Conservation (phyloP, 2,797 vertebrate species). For the Pantherophis alleghaniensis region DNA sequence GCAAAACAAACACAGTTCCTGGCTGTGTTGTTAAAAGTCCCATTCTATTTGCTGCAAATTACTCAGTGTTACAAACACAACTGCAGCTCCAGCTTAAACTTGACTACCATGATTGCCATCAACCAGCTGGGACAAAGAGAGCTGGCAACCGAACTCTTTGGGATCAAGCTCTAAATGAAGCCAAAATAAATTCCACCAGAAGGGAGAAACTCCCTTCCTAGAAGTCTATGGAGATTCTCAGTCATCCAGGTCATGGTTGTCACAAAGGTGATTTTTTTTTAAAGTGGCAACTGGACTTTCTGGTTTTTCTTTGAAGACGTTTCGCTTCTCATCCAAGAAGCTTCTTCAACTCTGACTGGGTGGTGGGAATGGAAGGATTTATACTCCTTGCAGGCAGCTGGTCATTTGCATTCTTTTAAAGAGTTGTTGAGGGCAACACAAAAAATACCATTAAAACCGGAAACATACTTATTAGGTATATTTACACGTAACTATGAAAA, state of each 20-base stretch:
- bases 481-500: too few species aligned
- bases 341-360: not conserved
- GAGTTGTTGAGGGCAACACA: not conserved
- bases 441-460: too few species aligned
- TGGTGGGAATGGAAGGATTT: not conserved
- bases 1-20: not conserved
- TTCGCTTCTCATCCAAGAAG: not conserved
- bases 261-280: not conserved
- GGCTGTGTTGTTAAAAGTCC: not conserved
- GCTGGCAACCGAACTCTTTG: slow-evolving; percentile 14
- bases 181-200: slow-evolving; percentile 46
- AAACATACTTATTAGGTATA: too few species aligned
- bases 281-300: too few species aligned
- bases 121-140: not conserved
- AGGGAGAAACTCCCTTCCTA: slow-evolving; percentile 42
- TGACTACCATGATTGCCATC: slow-evolving; percentile 24
- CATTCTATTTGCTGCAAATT: not conserved
- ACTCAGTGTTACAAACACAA: not conserved
- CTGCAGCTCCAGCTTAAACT: not conserved
- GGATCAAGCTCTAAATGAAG: not conserved
- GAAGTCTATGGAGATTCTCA: not conserved
- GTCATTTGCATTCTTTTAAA: not conserved
- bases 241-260: not conserved
- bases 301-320: not conserved
- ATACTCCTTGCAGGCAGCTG: not conserved